Evolutionary conservation across 1,140 invertebrate genomes (phyloP).

Genomic region (Oryctes rhinoceros): DNA sequence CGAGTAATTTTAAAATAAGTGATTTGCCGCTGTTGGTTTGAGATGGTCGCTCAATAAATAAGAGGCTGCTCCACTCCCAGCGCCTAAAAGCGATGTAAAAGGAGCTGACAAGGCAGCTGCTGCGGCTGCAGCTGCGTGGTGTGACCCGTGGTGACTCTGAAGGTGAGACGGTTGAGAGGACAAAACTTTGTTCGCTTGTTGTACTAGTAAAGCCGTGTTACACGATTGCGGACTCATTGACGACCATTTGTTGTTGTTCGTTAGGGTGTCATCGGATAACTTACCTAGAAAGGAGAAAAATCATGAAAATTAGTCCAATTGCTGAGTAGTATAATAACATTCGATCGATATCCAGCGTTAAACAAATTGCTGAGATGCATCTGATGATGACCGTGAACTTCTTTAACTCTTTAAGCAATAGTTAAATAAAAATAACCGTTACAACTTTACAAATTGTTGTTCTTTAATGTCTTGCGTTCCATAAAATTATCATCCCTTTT

Average conservation of each 20-base stretch:
- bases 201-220: constrained; percentile 60
- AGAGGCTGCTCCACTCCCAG: constrained; percentile 57
- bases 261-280: constrained; percentile 58
- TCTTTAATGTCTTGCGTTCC: too few species aligned
- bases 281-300: constrained; percentile 54
- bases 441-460: too few species aligned
- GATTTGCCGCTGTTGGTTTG: constrained; percentile 58
- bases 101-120: constrained; percentile 60
- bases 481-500: too few species aligned
- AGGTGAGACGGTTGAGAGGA: constrained; percentile 58
- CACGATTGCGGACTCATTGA: constrained; percentile 59
- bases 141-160: constrained; percentile 56
- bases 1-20: constrained; percentile 56
- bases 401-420: too few species aligned
- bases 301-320: too few species aligned
- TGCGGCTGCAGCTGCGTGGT: constrained; percentile 56
- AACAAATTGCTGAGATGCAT: too few species aligned
- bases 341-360: too few species aligned
- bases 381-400: too few species aligned
- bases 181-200: constrained; percentile 60
- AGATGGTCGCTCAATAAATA: constrained; percentile 59
- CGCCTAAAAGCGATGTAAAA: constrained; percentile 60
- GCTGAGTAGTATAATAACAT: background rate
- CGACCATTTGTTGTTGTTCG: constrained; percentile 62
- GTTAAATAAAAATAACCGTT: too few species aligned